Percentiles rank a stretch among this genome's conserved stretches.
phyloP scores from a whole-genome alignment of 2,113 vertebrate species.

The Tachuris rubrigastra region DNA sequence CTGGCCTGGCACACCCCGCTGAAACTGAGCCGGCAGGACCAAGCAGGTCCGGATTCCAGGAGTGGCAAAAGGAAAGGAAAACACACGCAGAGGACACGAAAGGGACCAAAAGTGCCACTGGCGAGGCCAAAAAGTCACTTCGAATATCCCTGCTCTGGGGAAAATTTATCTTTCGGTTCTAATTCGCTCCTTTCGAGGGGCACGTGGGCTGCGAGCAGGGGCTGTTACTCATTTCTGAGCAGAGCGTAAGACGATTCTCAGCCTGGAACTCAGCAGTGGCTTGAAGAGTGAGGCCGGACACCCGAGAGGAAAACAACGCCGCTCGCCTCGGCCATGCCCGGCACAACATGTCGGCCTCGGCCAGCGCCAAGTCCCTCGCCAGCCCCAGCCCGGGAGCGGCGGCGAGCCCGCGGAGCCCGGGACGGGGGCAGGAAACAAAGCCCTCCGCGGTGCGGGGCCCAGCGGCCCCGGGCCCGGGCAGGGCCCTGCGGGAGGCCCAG shows the following conservation, averaged over 20 bases:
- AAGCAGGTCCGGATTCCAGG: background rate
- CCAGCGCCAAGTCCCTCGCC: background rate
- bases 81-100: background rate
- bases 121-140: background rate
- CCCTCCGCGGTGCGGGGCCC: background rate
- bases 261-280: background rate
- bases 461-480: too few species aligned
- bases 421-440: background rate
- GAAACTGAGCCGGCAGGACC: background rate
- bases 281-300: background rate
- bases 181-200: background rate
- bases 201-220: background rate
- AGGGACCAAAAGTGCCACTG: rapidly evolving
- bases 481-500: background rate
- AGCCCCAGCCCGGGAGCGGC: background rate
- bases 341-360: background rate
- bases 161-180: background rate
- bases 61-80: background rate
- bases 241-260: background rate
- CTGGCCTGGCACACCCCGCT: background rate
- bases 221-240: background rate
- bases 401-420: background rate
- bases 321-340: background rate
- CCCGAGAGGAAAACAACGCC: background rate
- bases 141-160: background rate